A percentile compares a stretch with the other conserved stretches of the same genome.
Evolutionary conservation across 2,113 vertebrate species (phyloP).

Genomic region (Apistogramma diplotaenia): DNA sequence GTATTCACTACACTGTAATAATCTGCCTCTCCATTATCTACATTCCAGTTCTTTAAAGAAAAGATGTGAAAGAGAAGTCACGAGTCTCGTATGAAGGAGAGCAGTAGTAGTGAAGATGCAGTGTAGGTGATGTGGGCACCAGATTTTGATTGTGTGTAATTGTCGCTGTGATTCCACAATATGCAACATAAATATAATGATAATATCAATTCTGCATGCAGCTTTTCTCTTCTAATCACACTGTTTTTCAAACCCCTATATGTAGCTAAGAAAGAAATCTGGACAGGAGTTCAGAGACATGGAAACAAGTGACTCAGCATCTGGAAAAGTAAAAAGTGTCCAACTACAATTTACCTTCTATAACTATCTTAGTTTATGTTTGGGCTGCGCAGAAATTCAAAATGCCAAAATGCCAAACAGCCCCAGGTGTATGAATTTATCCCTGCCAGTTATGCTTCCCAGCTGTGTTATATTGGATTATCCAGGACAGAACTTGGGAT

Average conservation of each 20-base stretch:
- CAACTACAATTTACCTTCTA: neutral
- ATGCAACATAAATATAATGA: neutral
- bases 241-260: neutral
- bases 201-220: neutral
- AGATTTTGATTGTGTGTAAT: neutral
- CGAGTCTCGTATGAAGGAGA: neutral
- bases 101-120: neutral
- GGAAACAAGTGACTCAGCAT: neutral
- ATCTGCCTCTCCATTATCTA: slow-evolving; percentile 7
- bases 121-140: neutral
- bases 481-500: slow-evolving; percentile 29
- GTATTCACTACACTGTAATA: slow-evolving; percentile 24
- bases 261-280: neutral
- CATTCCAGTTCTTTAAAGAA: slow-evolving; percentile 6
- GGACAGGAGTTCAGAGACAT: neutral
- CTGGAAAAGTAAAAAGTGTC: neutral
- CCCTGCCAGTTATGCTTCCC: slow-evolving; percentile 10
- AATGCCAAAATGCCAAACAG: slow-evolving; percentile 23
- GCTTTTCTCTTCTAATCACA: neutral
- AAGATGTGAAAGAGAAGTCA: neutral
- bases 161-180: neutral
- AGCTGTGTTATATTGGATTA: slow-evolving; percentile 43
- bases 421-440: slow-evolving; percentile 13
- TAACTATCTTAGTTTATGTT: neutral
- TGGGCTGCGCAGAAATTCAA: neutral